phyloP scores from a whole-genome alignment of 2,888 invertebrate species.

The Aporophyla lueneburgensis region DNA sequence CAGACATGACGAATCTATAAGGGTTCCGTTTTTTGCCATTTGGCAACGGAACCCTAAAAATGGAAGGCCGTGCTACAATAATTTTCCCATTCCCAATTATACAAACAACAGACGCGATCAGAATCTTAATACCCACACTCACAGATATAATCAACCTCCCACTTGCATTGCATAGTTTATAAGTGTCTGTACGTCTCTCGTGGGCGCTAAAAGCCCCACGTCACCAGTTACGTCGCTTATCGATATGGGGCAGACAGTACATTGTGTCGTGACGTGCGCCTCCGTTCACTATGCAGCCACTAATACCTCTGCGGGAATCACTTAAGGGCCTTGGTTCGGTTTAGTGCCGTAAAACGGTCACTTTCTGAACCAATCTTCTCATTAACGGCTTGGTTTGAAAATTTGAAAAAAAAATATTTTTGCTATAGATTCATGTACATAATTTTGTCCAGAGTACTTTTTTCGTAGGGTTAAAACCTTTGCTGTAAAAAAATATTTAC shows the following conservation, averaged over 20 bases:
- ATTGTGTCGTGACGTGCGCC: constrained; percentile 68
- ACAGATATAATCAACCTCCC: neutral
- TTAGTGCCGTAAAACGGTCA: too few species aligned
- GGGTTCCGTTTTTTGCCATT: too few species aligned
- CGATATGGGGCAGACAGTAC: constrained; percentile 76
- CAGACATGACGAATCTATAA: too few species aligned
- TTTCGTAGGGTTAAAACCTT: too few species aligned
- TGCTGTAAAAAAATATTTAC: too few species aligned
- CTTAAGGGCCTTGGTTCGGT: too few species aligned
- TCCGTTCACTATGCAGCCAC: constrained; percentile 45
- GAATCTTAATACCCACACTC: neutral
- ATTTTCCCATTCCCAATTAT: neutral
- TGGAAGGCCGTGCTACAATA: neutral
- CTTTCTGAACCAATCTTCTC: too few species aligned
- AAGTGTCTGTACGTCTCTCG: constrained; percentile 20
- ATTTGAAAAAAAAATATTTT: too few species aligned
- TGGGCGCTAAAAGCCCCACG: constrained; percentile 55
- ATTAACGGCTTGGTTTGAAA: too few species aligned
- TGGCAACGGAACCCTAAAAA: too few species aligned
- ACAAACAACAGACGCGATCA: neutral
- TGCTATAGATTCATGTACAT: too few species aligned
- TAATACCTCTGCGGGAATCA: constrained; percentile 36
- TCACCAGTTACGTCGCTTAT: constrained; percentile 70
- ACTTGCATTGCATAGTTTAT: constrained; percentile 24
- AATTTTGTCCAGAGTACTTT: too few species aligned